A percentile compares a stretch with the other conserved stretches of the same genome.
These are phyloP conservation scores for Stenodera caucasica DNA, from an alignment of 2,888 invertebrate species.

Conservation along the genomic window DNA sequence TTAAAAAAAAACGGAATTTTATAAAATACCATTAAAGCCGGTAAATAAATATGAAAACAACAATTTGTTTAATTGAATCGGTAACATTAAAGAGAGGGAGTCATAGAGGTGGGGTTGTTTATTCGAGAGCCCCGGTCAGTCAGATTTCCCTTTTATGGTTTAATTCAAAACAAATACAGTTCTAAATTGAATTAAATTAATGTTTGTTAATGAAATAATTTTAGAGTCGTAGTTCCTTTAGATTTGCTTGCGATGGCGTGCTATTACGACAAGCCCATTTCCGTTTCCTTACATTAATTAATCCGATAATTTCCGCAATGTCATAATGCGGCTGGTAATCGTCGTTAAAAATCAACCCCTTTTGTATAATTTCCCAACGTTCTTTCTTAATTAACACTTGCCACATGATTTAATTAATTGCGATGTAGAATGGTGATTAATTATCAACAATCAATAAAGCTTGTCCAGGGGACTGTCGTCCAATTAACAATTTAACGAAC, in stretches of 20 bases:
- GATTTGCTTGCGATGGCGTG: background rate
- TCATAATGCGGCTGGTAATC: constrained; percentile 41
- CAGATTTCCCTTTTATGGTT: too few relatives aligned
- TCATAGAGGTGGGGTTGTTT: too few relatives aligned
- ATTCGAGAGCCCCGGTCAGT: too few relatives aligned
- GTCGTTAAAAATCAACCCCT: constrained; percentile 29
- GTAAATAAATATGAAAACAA: too few relatives aligned
- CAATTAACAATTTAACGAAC: constrained; percentile 4
- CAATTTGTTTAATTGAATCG: too few relatives aligned
- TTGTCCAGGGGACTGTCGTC: constrained; percentile 1
- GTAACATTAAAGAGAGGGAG: too few relatives aligned
- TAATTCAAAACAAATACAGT: too few relatives aligned
- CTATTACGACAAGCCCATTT: constrained; percentile 32
- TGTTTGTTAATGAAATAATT: too few relatives aligned
- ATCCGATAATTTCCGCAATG: constrained; percentile 41
- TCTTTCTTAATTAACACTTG: constrained; percentile 28
- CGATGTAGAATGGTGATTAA: background rate
- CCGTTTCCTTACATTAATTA: constrained; percentile 40
- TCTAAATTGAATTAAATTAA: too few relatives aligned
- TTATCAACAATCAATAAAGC: constrained; percentile 10
- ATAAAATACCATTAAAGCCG: too few relatives aligned
- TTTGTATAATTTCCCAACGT: constrained; percentile 26
- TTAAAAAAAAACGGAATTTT: background rate
- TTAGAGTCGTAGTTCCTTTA: background rate
- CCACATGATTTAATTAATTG: constrained; percentile 12